phyloP scores from a whole-genome alignment of 2,888 invertebrate species.

The Agrochola macilenta region DNA sequence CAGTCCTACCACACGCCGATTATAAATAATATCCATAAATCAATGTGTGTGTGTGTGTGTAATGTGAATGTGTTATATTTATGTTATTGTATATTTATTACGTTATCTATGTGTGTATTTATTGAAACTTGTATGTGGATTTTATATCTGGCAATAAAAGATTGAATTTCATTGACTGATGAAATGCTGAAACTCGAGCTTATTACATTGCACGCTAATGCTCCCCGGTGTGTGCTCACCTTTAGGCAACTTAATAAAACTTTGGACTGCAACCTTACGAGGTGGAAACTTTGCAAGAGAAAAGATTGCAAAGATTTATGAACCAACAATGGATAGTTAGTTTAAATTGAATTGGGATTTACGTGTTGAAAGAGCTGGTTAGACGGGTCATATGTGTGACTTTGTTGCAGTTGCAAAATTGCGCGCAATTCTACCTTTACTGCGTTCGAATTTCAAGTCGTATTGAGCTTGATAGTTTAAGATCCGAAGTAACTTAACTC shows the following conservation, averaged over 20 bases:
- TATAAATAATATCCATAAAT: no score
- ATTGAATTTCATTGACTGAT: background rate
- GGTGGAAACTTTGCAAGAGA: constrained; percentile 66
- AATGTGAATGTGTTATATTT: no score
- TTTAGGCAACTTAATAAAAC: constrained; percentile 80
- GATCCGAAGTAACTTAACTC: no score
- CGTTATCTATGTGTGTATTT: no score
- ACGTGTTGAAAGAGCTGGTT: constrained; percentile 17
- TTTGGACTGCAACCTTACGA: constrained; percentile 79
- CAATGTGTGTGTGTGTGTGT: no score
- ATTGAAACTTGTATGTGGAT: no score
- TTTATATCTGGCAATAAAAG: no score
- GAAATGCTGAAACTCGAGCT: background rate
- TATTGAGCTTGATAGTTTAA: background rate
- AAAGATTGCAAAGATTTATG: constrained; percentile 62
- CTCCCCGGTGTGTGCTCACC: constrained; percentile 61
- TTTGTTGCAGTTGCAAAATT: constrained; percentile 7
- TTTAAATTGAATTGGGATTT: constrained; percentile 69
- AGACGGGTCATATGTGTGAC: background rate
- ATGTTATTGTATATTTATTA: no score
- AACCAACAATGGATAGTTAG: constrained; percentile 68
- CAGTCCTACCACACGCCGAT: no score
- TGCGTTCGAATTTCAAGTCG: background rate
- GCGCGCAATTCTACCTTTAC: background rate
- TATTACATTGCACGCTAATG: background rate